Base-by-base conservation (phyloP, 2,888 invertebrate genomes). In the Parnassius glacialis region DNA sequence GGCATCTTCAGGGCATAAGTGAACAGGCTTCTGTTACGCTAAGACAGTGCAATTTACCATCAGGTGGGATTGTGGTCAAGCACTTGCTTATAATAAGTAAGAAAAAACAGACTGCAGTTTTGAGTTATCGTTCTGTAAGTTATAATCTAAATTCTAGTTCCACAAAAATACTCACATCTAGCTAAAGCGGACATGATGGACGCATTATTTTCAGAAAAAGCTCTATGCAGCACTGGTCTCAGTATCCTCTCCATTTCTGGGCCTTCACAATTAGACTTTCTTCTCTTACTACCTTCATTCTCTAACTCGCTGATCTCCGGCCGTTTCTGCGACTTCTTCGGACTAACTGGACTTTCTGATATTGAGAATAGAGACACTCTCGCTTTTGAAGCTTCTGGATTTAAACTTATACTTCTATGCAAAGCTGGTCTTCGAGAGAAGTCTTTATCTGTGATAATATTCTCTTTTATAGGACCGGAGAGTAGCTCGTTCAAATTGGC, bases 151-250 rank as follows among this genome's bases (percentile, higher is more conserved):
- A 0, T 20, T 2, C 2, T 20, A 20, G 20, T 7, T 34, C 7
- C 3, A 34, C 34, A 34, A 34, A 20, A 47, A 62, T 71, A 92
- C 92, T 92, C 71, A 93, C 93, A 95, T 84, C 94, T 84, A 13
- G 95, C 94, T 66, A 96, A 82, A 0, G 96, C 96, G 10, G 93
- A 93, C 93, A 95, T 95, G 12, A 95, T 95, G 0, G 94, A 94
- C 0, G 95, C 94, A 76, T 97, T 97, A 54, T 95, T 96, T 68
- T 96, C 96, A 0, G 97, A 97, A 70, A 94, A 92, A 34, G 94
- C 94, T 57, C 96, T 85, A 68, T 94, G 92, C 59, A 94, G 74
- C 1, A 88, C 75, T 0, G 93, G 92, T 65, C 92, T 74, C 1
- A 71, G 70, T 0, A 70, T 10, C 10, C 70, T 71, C 47, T 70